A percentile compares a stretch with the other conserved stretches of the same genome.
These are phyloP conservation scores for Paralichthys olivaceus DNA, from an alignment of 2,113 vertebrate species.

Conservation along the genomic window DNA sequence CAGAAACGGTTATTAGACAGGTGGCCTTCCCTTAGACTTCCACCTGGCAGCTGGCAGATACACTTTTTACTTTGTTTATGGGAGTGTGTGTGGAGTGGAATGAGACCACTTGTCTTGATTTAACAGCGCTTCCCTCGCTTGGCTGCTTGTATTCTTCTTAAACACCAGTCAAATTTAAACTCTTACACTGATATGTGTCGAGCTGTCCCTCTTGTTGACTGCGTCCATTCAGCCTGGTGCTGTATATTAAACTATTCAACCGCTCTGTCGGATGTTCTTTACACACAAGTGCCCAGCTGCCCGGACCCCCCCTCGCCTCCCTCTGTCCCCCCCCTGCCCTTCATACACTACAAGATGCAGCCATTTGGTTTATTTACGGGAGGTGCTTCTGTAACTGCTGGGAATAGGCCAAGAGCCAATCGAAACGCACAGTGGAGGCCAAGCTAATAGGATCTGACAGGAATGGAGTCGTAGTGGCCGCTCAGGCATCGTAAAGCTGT, in stretches of 20 bases:
- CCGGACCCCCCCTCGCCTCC: conserved; percentile 2
- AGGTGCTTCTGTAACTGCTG: conserved; percentile 69
- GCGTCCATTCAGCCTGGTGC: conserved; percentile 35
- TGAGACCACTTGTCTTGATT: conserved; percentile 69
- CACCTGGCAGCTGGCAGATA: conserved; percentile 72
- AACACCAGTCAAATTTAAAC: conserved; percentile 63
- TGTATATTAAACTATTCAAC: conserved; percentile 67
- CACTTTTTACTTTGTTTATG: conserved; percentile 51
- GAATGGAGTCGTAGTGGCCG: conserved; percentile 71
- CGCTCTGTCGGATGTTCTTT: conserved; percentile 58
- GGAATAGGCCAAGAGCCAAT: conserved; percentile 74
- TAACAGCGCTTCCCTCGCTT: conserved; percentile 49
- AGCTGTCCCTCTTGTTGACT: conserved; percentile 45
- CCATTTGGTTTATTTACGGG: conserved; percentile 78
- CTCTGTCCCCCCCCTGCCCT: background rate
- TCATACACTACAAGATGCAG: conserved; percentile 65
- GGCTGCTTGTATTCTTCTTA: conserved; percentile 50
- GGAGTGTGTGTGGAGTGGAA: conserved; percentile 39
- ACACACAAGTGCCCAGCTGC: conserved; percentile 41
- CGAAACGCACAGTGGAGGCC: conserved; percentile 58
- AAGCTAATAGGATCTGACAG: conserved; percentile 79
- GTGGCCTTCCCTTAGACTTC: conserved; percentile 69
- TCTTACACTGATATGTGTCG: conserved; percentile 42
- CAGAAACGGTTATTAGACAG: conserved; percentile 71
- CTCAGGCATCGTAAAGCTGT: conserved; percentile 78